Evolutionary conservation across 2,888 invertebrate genomes (phyloP), one percentile per base, ranked within the genome.

Genomic region (Tenthredo scrophulariae): DNA sequence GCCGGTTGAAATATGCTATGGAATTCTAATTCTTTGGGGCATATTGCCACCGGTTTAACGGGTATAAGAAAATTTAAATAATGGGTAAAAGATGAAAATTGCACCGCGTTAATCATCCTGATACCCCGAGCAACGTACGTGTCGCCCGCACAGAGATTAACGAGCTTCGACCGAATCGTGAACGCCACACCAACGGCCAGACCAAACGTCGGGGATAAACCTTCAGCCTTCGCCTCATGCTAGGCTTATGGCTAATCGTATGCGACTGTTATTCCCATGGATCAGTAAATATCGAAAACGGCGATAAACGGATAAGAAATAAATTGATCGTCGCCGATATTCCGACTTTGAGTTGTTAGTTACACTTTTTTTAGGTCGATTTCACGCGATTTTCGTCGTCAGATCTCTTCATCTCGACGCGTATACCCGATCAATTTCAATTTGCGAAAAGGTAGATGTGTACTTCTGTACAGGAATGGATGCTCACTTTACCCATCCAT

Each of bases 71-170:
- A 62, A 80, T 80, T 80, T 80, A 80, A 80, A 80, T 80, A 80
- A 80, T 37, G 84, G 79, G 15, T 62, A 43, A 84, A 50, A 70
- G 85, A 83, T 67, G 85, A 85, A 72, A 83, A 85, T 85, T 85
- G 82, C 72, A 72, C n/a, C 37, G 58, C 85, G 85, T 85, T 85
- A 85, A 85, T 85, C 85, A 85, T 82, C 85, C 58, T n/a, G 85
- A 85, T 85, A 83, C 33, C 70, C 70, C 80, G 37, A 37, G 80
- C 40, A 62, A 37, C 80, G 80, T n/a, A 37, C 80, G 80, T n/a
- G 80, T 80, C 80, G 50, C 77, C 58, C 22, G 13, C 58, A 10
- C 18, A 13, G 43, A 80, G 80, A 80, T 80, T 80, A 80, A 80
- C 80, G 80, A 80, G 80, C 80, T 77, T 75, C 5, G 26, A 22